Evolutionary conservation across 2,888 invertebrate genomes (phyloP).

Genomic region (Fissipunctia ypsillon): DNA sequence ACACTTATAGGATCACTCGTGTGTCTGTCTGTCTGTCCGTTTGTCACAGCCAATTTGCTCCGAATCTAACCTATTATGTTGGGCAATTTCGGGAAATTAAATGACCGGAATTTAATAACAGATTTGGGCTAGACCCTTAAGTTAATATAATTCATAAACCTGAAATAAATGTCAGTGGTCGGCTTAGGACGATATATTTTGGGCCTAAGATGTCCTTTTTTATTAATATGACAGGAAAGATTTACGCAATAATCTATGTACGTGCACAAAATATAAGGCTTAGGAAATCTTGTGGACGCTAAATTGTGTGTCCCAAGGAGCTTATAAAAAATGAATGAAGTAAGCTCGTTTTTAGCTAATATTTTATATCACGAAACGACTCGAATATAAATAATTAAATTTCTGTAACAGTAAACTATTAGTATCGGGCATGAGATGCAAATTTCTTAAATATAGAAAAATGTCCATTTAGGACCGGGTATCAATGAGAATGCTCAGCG

Average conservation of each 20-base stretch:
- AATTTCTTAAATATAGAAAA: too few species aligned
- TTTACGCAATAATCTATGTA: slow-evolving; percentile 10
- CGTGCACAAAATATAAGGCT: slow-evolving; percentile 31
- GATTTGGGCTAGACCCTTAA: neutral
- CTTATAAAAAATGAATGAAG: slow-evolving; percentile 29
- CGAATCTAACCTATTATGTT: too few species aligned
- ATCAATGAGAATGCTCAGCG: neutral
- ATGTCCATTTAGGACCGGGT: neutral
- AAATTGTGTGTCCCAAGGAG: slow-evolving; percentile 30
- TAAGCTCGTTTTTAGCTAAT: neutral
- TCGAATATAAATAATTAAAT: neutral
- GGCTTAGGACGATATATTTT: slow-evolving; percentile 8
- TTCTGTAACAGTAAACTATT: neutral
- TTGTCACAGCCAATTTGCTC: too few species aligned
- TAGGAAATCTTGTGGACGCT: neutral
- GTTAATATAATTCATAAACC: neutral
- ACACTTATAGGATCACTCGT: too few species aligned
- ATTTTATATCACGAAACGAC: neutral
- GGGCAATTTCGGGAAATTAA: neutral
- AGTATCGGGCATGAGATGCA: neutral
- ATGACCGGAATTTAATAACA: neutral
- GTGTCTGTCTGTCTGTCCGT: too few species aligned
- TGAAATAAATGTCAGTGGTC: too few species aligned
- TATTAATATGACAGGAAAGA: slow-evolving; percentile 15
- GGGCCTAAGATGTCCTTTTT: neutral